Evolutionary conservation across 2,113 vertebrate genomes (phyloP).

Genomic region (Cygnus atratus): DNA sequence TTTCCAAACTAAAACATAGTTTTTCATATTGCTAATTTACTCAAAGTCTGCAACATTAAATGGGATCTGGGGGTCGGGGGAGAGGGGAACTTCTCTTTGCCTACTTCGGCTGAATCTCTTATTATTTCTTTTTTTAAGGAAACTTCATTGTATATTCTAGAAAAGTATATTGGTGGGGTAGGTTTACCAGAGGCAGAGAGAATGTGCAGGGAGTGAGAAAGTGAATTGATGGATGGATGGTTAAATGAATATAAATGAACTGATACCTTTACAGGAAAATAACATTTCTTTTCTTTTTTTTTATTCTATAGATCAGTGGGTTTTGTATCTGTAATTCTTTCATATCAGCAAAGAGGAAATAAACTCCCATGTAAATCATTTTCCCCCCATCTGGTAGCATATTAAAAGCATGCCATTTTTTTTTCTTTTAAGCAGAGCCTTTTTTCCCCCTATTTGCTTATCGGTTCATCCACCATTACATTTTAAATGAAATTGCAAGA

Average conservation of each 20-base stretch:
- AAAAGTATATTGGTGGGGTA: slow-evolving; percentile 73
- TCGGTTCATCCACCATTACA: slow-evolving; percentile 96
- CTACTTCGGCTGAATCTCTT: slow-evolving; percentile 45
- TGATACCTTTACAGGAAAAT: slow-evolving; percentile 87
- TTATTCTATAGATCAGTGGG: slow-evolving; percentile 88
- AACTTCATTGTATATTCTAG: slow-evolving; percentile 80
- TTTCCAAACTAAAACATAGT: not conserved
- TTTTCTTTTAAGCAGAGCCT: slow-evolving; percentile 85
- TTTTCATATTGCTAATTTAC: slow-evolving; percentile 25
- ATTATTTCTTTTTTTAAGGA: slow-evolving; percentile 63
- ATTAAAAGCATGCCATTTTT: slow-evolving; percentile 91
- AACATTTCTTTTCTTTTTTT: slow-evolving; percentile 85
- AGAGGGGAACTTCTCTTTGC: slow-evolving; percentile 41
- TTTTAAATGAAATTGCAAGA: slow-evolving; percentile 95
- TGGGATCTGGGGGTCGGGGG: not conserved
- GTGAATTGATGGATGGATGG: slow-evolving; percentile 86
- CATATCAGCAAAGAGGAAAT: slow-evolving; percentile 88
- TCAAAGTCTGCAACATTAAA: slow-evolving; percentile 14
- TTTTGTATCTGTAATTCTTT: slow-evolving; percentile 87
- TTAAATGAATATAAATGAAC: slow-evolving; percentile 91
- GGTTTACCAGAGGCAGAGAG: slow-evolving; percentile 79
- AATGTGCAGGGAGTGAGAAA: slow-evolving; percentile 82
- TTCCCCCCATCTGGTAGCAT: slow-evolving; percentile 87
- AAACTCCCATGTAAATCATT: slow-evolving; percentile 95
- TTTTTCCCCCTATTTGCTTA: slow-evolving; percentile 86